Conservation (phyloP, 2,797 vertebrate genomes). For the Propithecus perrieri region DNA sequence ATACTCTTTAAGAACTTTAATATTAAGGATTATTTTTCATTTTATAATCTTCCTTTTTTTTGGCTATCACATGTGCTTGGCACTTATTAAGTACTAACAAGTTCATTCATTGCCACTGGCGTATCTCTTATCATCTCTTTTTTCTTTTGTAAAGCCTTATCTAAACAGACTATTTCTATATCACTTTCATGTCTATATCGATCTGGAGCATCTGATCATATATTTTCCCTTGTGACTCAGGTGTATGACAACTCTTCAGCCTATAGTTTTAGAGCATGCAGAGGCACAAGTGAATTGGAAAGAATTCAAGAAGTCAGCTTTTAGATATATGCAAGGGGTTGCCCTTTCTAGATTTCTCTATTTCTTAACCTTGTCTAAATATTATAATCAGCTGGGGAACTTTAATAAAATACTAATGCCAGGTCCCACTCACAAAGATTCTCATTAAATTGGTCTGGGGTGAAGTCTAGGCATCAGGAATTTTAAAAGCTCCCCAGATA, state of each 20-base stretch:
- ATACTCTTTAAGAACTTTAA: constrained; percentile 24
- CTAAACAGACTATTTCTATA: neutral
- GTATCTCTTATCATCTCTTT: neutral
- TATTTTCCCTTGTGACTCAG: neutral
- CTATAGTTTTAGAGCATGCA: neutral
- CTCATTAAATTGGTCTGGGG: constrained; percentile 43
- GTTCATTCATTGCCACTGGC: neutral
- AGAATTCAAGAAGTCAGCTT: neutral
- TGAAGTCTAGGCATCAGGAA: neutral
- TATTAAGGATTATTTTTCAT: constrained; percentile 22
- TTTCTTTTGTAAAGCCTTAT: neutral
- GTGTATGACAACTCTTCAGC: neutral
- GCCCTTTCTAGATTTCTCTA: constrained; percentile 35
- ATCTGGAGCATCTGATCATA: neutral
- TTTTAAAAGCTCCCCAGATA: constrained; percentile 46
- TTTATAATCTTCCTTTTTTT: neutral
- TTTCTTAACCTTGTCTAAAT: constrained; percentile 42
- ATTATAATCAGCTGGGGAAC: neutral
- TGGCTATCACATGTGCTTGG: neutral
- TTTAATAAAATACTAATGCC: constrained; percentile 3
- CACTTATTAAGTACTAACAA: neutral
- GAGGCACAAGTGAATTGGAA: neutral
- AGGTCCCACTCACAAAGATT: neutral
- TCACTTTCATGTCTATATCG: neutral
- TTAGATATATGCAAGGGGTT: neutral